Conservation (phyloP, 2,113 vertebrate genomes). For the Hystrix cristata region DNA sequence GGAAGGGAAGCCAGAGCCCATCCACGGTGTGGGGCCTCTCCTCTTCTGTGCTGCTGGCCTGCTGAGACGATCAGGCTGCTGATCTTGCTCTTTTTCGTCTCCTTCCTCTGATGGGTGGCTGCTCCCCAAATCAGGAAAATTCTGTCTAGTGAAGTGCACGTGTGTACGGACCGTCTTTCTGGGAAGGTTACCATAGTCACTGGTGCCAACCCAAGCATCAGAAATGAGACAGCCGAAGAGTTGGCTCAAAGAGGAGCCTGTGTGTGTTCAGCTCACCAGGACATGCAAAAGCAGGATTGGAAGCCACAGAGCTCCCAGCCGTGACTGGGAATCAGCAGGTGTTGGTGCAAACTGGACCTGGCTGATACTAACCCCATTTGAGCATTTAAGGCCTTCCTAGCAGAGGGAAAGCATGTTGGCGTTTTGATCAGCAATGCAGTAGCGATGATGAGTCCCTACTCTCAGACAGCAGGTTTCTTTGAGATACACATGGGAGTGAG, state of each 20-base stretch:
- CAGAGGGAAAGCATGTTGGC: constrained; percentile 94
- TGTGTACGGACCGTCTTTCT: constrained; percentile 87
- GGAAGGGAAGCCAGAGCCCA: background rate
- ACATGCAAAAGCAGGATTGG: constrained; percentile 91
- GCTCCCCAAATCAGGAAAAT: constrained; percentile 88
- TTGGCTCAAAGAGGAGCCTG: constrained; percentile 93
- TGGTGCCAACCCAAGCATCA: constrained; percentile 93
- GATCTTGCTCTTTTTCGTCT: background rate
- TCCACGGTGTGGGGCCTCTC: background rate
- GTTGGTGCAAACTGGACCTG: constrained; percentile 93
- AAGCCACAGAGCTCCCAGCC: constrained; percentile 91
- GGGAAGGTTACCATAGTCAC: constrained; percentile 92
- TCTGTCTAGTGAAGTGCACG: constrained; percentile 90
- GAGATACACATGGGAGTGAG: constrained; percentile 98
- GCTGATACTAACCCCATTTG: constrained; percentile 94
- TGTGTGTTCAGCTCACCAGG: constrained; percentile 94
- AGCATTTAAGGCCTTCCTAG: constrained; percentile 92
- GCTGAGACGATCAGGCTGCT: background rate
- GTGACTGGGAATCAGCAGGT: constrained; percentile 90
- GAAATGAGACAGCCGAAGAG: constrained; percentile 91
- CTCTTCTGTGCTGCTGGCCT: background rate
- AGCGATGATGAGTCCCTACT: constrained; percentile 96
- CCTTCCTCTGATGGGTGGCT: background rate
- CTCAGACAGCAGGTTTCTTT: constrained; percentile 95
- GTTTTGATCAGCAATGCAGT: constrained; percentile 97